Percentiles rank a stretch among this genome's conserved stretches.
phyloP scores from a whole-genome alignment of 2,113 vertebrate genomes.

The Gnathonemus echidnorhynchus region DNA sequence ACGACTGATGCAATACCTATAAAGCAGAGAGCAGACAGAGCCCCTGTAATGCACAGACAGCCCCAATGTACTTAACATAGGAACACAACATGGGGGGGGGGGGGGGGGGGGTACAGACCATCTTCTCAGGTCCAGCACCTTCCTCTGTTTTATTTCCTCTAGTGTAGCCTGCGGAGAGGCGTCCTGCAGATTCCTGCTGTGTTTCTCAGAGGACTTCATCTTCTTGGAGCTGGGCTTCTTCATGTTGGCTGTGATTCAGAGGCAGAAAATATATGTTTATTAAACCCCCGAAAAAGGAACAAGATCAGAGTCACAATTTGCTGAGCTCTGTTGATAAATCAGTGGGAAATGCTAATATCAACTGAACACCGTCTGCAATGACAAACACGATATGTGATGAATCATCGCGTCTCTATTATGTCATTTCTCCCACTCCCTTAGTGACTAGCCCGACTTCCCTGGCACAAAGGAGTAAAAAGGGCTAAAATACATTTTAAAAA shows the following conservation, averaged over 20 bases:
- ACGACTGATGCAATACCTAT: constrained; percentile 94
- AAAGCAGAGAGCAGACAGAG: constrained; percentile 16
- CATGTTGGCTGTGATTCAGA: constrained; percentile 65
- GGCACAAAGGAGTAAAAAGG: too few relatives aligned
- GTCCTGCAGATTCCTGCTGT: constrained; percentile 72
- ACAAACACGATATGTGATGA: neutral
- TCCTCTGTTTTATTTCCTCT: constrained; percentile 89
- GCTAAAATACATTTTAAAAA: neutral
- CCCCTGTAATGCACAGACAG: neutral
- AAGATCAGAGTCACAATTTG: neutral
- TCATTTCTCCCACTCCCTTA: neutral
- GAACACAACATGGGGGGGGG: neutral
- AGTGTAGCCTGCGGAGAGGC: constrained; percentile 62
- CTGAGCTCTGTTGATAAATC: neutral
- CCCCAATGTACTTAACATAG: neutral
- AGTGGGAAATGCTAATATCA: neutral
- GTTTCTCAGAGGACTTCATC: constrained; percentile 74
- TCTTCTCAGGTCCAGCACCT: constrained; percentile 89
- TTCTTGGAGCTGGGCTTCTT: constrained; percentile 83
- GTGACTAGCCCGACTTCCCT: neutral
- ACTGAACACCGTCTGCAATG: neutral
- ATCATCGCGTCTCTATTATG: neutral
- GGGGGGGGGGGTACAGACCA: constrained; percentile 63
- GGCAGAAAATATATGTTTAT: neutral
- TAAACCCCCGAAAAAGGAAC: neutral